A percentile compares a stretch with the other conserved stretches of the same genome.
These are phyloP conservation scores for Stigmatopora argus DNA, from an alignment of 2,113 vertebrate species.

Conservation along the genomic window DNA sequence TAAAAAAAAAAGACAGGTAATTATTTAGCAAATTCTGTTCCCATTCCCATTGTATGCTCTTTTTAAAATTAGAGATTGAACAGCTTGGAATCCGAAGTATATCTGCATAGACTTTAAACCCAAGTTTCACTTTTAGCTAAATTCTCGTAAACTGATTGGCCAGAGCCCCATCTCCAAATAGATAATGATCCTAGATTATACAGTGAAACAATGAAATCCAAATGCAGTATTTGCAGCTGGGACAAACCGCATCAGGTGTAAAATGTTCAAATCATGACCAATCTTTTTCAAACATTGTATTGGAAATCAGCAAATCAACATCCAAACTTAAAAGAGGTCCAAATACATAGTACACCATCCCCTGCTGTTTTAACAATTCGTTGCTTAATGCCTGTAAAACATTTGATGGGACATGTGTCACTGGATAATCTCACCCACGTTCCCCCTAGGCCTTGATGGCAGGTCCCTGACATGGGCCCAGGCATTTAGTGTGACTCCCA, in stretches of 20 bases:
- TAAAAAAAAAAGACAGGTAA: too few species aligned
- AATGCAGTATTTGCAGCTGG: background rate
- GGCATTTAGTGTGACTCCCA: conserved; percentile 61
- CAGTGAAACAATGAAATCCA: background rate
- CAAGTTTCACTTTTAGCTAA: background rate
- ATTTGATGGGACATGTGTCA: conserved; percentile 57
- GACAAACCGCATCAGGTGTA: background rate
- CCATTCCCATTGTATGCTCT: too few species aligned
- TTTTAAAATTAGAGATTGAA: background rate
- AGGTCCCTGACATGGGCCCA: conserved; percentile 49
- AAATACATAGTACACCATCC: conserved; percentile 6
- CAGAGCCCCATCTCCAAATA: background rate
- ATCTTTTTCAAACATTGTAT: background rate
- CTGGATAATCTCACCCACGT: conserved; percentile 53
- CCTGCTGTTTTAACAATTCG: conserved; percentile 31
- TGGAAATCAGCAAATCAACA: background rate
- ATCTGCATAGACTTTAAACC: background rate
- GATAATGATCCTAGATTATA: background rate
- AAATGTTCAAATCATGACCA: background rate
- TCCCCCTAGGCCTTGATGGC: conserved; percentile 44
- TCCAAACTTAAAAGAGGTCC: conserved; percentile 1
- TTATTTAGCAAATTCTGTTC: too few species aligned
- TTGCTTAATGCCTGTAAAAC: conserved; percentile 41
- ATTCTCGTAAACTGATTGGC: background rate
- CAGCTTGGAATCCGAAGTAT: background rate